Percentiles rank a stretch among this genome's conserved stretches.
Evolutionary conservation across 2,888 invertebrate species (phyloP).

Genomic region (Punctoribates punctum): DNA sequence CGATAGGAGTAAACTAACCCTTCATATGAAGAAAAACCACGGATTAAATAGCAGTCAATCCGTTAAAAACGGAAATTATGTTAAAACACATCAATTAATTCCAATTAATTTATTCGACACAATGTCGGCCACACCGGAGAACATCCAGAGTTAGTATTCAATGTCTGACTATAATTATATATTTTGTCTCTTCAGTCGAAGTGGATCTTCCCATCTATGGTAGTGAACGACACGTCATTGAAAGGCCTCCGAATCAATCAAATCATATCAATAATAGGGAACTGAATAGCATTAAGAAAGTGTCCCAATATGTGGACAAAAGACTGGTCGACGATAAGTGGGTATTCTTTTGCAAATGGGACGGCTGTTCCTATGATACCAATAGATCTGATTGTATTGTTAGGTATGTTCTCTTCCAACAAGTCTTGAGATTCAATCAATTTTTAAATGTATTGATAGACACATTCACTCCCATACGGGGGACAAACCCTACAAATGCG

Average conservation of each 20-base stretch:
- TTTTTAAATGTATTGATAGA: neutral
- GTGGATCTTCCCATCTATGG: neutral
- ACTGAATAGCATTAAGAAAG: constrained; percentile 37
- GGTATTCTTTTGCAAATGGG: constrained; percentile 21
- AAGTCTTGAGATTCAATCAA: no score
- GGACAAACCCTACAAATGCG: constrained; percentile 40
- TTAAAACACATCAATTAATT: neutral
- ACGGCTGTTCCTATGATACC: constrained; percentile 22
- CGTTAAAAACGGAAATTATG: neutral
- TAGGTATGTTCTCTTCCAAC: neutral
- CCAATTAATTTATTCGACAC: neutral
- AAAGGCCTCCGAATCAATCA: neutral
- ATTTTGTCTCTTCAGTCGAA: neutral
- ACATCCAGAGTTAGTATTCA: neutral
- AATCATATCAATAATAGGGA: neutral
- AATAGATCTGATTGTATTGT: constrained; percentile 38
- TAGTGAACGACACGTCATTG: neutral
- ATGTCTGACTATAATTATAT: neutral
- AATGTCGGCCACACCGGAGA: neutral
- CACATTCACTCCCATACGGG: constrained; percentile 28
- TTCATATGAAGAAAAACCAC: constrained; percentile 33
- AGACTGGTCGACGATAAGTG: neutral
- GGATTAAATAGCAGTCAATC: neutral
- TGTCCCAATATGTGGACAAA: constrained; percentile 29
- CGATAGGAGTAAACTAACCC: constrained; percentile 35